phyloP scores from a whole-genome alignment of 2,888 invertebrate species.

The Geotrupes spiniger region DNA sequence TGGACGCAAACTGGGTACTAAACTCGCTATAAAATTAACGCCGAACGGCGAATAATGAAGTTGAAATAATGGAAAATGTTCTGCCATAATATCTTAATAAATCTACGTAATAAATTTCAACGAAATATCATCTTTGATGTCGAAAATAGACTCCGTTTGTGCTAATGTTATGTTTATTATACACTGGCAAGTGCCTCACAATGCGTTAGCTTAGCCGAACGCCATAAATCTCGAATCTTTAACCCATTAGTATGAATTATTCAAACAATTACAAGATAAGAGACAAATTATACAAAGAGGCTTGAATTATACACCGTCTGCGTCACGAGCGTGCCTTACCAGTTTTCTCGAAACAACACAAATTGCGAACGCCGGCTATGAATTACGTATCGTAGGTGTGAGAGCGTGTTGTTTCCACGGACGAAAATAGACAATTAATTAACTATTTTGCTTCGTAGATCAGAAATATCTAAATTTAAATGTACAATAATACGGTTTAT shows the following conservation, averaged over 20 bases:
- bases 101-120: slow-evolving; percentile 13
- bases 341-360: slow-evolving; percentile 27
- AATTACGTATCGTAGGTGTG: too few species aligned
- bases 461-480: too few species aligned
- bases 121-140: slow-evolving; percentile 14
- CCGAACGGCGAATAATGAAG: neutral
- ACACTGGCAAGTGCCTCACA: slow-evolving; percentile 3
- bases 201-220: slow-evolving; percentile 22
- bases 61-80: slow-evolving; percentile 12
- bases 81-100: slow-evolving; percentile 15
- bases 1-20: too few species aligned
- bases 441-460: too few species aligned
- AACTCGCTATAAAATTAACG: too few species aligned
- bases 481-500: too few species aligned
- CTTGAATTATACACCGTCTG: slow-evolving; percentile 47
- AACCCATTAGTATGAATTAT: slow-evolving; percentile 48
- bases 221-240: slow-evolving; percentile 31
- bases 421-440: neutral
- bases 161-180: slow-evolving; percentile 15
- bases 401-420: neutral
- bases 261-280: slow-evolving; percentile 51
- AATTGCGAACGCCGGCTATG: slow-evolving; percentile 4
- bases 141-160: slow-evolving; percentile 15
- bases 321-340: slow-evolving; percentile 45
- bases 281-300: slow-evolving; percentile 49